Percentiles rank a stretch among this genome's conserved stretches.
Evolutionary conservation across 2,888 invertebrate species (phyloP).

Genomic region (Thereva nobilitata): DNA sequence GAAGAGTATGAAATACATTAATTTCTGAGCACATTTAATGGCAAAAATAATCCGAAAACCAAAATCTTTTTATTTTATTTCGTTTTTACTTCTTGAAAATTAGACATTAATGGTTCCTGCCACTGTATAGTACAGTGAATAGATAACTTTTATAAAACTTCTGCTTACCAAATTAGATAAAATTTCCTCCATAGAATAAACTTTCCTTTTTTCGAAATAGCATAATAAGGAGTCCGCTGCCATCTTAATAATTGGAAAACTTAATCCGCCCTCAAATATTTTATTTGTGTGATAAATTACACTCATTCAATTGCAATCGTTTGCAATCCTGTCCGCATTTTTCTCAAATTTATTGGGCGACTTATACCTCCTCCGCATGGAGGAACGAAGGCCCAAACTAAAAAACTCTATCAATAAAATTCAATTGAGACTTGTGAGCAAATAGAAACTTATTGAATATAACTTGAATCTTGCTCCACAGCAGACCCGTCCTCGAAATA

Average conservation of each 20-base stretch:
- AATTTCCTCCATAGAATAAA: no score
- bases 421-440: constrained; percentile 34
- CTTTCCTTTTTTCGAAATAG: no score
- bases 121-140: no score
- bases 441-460: constrained; percentile 36
- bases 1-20: no score
- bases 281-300: constrained; percentile 33
- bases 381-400: constrained; percentile 12
- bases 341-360: constrained; percentile 18
- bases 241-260: constrained; percentile 21
- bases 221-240: neutral
- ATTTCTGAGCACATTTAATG: no score
- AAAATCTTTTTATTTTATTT: no score
- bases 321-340: constrained; percentile 27
- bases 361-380: constrained; percentile 2
- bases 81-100: no score
- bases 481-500: constrained; percentile 25
- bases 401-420: constrained; percentile 35
- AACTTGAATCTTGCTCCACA: constrained; percentile 31
- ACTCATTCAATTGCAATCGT: constrained; percentile 22
- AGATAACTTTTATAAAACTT: no score
- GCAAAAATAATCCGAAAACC: no score
- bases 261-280: constrained; percentile 25
- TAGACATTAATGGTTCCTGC: no score
- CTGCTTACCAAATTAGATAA: no score